Evolutionary conservation across 2,888 invertebrate species (phyloP), one percentile per base, ranked within the genome.

Genomic region (Papilio demoleus): DNA sequence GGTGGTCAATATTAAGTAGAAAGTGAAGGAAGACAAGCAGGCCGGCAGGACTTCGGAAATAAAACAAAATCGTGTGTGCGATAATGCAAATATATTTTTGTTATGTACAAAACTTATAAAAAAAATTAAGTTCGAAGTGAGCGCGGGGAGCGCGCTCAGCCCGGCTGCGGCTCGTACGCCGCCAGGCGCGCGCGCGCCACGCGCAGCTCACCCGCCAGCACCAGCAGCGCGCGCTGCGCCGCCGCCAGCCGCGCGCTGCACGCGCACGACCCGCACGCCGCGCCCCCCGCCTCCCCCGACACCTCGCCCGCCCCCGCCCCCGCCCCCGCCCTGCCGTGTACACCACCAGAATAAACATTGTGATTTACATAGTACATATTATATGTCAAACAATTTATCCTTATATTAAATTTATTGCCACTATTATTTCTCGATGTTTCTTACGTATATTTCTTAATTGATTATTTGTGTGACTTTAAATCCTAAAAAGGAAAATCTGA

Each of bases 61-160:
- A n/a, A n/a, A n/a, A n/a, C n/a, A n/a, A n/a, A n/a, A n/a, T n/a
- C n/a, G n/a, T n/a, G n/a, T n/a, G n/a, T n/a, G n/a, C n/a, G n/a
- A n/a, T n/a, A n/a, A n/a, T 59, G 12, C 17, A 59, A 34, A 36
- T 34, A 59, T 27, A 36, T 31, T n/a, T 34, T 59, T 34, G 14
- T 17, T 59, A 11, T 59, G 11, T 59, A 59, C 36, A 59, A 36
- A 59, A 53, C 31, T 53, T 3, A 53, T 27, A 5, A 53, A 53
- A 40, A 40, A 40, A 1, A 40, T 34, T 9, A 9, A 4, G 38
- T 40, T 2, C 4, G n/a, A 3, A 1, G 19, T 2, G 47, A 4
- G 22, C 4, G 19, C 8, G 11, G 42, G 1, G 24, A 17, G 27
- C 38, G 31, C 14, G 96, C 75, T 97, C 98, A 85, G 93, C 98